Evolutionary conservation across 2,888 invertebrate species (phyloP), one percentile per base, ranked within the genome.

Genomic region (Trissolcus brochymenae): DNA sequence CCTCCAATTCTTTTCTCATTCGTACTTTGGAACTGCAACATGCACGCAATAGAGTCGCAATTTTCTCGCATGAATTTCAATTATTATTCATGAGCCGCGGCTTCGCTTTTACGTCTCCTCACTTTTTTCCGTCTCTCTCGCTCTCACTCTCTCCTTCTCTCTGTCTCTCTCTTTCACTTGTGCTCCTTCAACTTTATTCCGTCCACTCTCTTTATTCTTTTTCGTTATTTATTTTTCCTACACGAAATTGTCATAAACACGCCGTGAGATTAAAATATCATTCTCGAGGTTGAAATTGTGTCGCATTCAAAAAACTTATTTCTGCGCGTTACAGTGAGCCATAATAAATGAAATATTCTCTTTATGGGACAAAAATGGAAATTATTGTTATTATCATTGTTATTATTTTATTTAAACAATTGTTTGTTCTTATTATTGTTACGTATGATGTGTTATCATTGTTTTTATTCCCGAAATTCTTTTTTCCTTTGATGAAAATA

Each of bases 11-110:
- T 68, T 75, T 75, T 75, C 75, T 59, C 68, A 59, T 75, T 64
- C 68, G 75, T 68, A 68, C 68, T 68, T 75, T 60, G 64, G 59
- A 75, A 68, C 68, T 68, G 75, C 68, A 68, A 75, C 75, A 75
- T 59, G 75, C 68, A 68, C 54, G 75, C 75, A 75, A 75, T 59
- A 68, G 68, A 68, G 75, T 64, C 59, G 68, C 67, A 75, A 75
- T 68, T 75, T 68, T 59, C 67, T 41, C 64, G 67, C 75, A 68
- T 75, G 75, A 75, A 68, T 67, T 75, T 68, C 68, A 64, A 75
- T 75, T 75, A 75, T 75, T 75, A 75, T 75, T 75, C 75, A 75
- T 75, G 75, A 75, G 68, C 50, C 64, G 59, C 62, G 56, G 55
- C 53, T 60, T 60, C 65, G 41, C 13, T 43, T 25, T 55, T 60